Base-by-base conservation (phyloP, 2,888 invertebrate species). In the Oligia latruncula region DNA sequence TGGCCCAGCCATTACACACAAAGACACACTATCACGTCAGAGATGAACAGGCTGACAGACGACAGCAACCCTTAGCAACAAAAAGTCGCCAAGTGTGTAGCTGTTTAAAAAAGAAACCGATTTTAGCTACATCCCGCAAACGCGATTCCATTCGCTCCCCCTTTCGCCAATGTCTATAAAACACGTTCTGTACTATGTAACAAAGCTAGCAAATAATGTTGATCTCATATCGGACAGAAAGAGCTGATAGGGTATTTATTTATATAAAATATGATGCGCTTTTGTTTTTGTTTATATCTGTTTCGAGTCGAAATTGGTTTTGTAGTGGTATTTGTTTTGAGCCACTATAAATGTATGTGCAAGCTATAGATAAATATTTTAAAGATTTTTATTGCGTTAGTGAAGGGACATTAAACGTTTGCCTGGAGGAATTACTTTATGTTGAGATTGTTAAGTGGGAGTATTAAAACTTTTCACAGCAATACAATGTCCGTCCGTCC, bases 111-210 rank as follows among this genome's bases (percentile, higher is more conserved):
- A 76, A 81, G 81, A 88, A 86, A 86, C 81, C 80, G 83, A 89
- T 88, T 89, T 88, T 77, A 88, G 85, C 80, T 72, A 80, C 81
- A 88, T 92, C 92, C 93, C 90, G 83, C 91, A 91, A 93, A 93
- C 91, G 88, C 90, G 90, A 92, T 92, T 90, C 90, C 84, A 90
- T 92, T 93, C 87, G 84, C 85, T 91, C 89, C 93, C 83, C 93
- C 92, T 93, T 92, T 90, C 91, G 85, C 91, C 92, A 92, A 93
- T 92, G 91, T 91, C 93, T 92, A 94, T 95, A 94, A 95, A 94
- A 93, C 92, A 92, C 89, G 91, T 87, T 91, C 90, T 91, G 88
- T 90, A 92, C 90, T 91, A 90, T 88, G 89, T 90, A 91, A 92
- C 92, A 91, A 91, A 92, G 90, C 91, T 89, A 89, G 84, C 87